Conservation (phyloP, 2,888 invertebrate species). For the Laspeyria flexula region DNA sequence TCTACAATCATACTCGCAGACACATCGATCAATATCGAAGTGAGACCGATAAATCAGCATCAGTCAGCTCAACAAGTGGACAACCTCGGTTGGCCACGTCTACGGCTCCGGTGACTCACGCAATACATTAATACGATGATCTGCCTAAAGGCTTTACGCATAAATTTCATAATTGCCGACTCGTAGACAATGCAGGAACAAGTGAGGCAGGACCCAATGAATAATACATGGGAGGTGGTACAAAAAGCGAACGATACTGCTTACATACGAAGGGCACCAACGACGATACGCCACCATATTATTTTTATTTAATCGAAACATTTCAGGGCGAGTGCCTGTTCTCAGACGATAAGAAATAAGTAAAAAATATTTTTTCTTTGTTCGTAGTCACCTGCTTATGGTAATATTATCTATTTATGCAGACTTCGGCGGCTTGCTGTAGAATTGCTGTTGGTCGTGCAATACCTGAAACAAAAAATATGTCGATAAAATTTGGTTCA, state of each 20-base stretch:
- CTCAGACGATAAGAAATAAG: constrained; percentile 51
- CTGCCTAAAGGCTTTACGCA: constrained; percentile 79
- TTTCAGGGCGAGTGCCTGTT: constrained; percentile 64
- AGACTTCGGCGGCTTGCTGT: constrained; percentile 20
- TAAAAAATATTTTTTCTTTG: constrained; percentile 49
- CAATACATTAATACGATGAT: constrained; percentile 64
- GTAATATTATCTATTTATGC: constrained; percentile 47
- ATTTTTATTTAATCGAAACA: constrained; percentile 63
- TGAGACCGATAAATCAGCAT: constrained; percentile 78
- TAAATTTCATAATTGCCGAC: constrained; percentile 81
- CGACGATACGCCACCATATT: constrained; percentile 61
- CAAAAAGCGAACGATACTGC: constrained; percentile 65
- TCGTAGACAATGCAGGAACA: constrained; percentile 81
- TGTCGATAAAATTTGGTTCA: constrained; percentile 12
- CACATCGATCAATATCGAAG: constrained; percentile 76
- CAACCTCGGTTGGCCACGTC: constrained; percentile 68
- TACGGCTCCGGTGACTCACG: constrained; percentile 66
- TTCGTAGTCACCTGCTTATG: constrained; percentile 49
- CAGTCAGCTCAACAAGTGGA: constrained; percentile 73
- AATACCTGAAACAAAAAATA: constrained; percentile 23
- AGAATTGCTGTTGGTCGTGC: constrained; percentile 27
- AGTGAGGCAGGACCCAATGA: constrained; percentile 73
- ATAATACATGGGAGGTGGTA: constrained; percentile 67
- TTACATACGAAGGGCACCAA: constrained; percentile 54
- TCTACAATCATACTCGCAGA: constrained; percentile 58